Percentiles rank a stretch among this genome's conserved stretches.
Conservation (phyloP, 2,888 invertebrate genomes). For the Chydorus sphaericus region DNA sequence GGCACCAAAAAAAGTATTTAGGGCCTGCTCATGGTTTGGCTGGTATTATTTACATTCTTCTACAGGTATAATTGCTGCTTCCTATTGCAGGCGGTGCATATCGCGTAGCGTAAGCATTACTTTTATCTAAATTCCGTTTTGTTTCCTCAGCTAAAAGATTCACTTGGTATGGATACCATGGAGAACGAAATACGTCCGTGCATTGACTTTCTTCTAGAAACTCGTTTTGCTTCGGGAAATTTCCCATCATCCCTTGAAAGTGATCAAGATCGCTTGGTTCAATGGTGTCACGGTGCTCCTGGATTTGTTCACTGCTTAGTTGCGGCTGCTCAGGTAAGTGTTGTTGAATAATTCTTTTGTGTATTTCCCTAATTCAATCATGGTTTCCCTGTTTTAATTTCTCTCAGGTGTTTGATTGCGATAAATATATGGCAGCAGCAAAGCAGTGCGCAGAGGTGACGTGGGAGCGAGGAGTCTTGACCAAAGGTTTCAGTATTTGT, state of each 20-base stretch:
- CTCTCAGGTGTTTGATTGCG: slow-evolving; percentile 47
- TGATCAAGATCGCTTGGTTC: slow-evolving; percentile 56
- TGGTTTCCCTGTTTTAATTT: slow-evolving; percentile 16
- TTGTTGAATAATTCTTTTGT: background rate
- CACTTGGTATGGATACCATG: slow-evolving; percentile 41
- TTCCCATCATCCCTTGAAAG: slow-evolving; percentile 62
- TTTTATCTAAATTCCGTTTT: slow-evolving; percentile 30
- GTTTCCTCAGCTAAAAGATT: slow-evolving; percentile 51
- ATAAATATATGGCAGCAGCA: slow-evolving; percentile 52
- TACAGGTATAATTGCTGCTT: slow-evolving; percentile 42
- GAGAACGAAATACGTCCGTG: slow-evolving; percentile 44
- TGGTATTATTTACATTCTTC: slow-evolving; percentile 67
- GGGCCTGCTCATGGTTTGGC: slow-evolving; percentile 81
- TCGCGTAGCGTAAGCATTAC: background rate
- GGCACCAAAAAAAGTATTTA: slow-evolving; percentile 73
- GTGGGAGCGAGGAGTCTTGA: slow-evolving; percentile 64
- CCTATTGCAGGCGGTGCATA: too few relatives aligned
- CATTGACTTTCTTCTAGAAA: slow-evolving; percentile 43
- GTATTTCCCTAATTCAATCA: background rate
- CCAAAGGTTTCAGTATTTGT: slow-evolving; percentile 74
- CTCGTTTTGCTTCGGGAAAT: slow-evolving; percentile 47
- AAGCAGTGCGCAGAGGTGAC: slow-evolving; percentile 55
- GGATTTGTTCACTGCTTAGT: slow-evolving; percentile 51
- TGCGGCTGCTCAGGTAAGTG: slow-evolving; percentile 10
- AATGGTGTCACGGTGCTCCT: slow-evolving; percentile 83